Conservation (phyloP, 2,888 invertebrate genomes). For the Listrodromus nycthemerus region DNA sequence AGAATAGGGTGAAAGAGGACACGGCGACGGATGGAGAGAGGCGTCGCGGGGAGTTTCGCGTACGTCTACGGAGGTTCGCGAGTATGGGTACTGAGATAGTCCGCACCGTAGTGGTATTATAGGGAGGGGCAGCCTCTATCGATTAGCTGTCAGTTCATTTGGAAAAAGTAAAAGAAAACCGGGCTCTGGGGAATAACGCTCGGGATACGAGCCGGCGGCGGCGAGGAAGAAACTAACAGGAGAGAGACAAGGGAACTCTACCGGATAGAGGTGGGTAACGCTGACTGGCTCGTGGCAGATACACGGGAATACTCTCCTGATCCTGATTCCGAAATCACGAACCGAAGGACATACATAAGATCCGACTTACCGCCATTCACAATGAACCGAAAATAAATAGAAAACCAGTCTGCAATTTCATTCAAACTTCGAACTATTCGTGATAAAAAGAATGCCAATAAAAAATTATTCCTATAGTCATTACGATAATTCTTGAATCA, state of each 20-base stretch:
- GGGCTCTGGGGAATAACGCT: conserved; percentile 78
- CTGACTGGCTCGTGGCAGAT: conserved; percentile 80
- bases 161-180: conserved; percentile 83
- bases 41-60: not conserved
- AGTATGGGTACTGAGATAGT: conserved; percentile 17
- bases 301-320: conserved; percentile 82
- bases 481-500: too few relatives aligned
- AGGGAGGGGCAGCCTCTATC: conserved; percentile 75
- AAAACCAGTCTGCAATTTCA: too few relatives aligned
- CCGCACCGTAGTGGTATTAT: conserved; percentile 21
- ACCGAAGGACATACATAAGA: not conserved
- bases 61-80: not conserved
- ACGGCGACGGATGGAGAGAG: not conserved
- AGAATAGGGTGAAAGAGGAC: conserved; percentile 2
- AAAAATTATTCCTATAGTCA: too few relatives aligned
- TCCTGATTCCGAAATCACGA: conserved; percentile 70
- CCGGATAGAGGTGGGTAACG: conserved; percentile 40
- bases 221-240: conserved; percentile 25
- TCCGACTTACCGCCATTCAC: conserved; percentile 8
- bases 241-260: conserved; percentile 17
- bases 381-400: not conserved
- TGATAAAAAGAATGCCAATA: too few relatives aligned
- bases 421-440: not conserved
- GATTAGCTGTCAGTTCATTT: conserved; percentile 83
- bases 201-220: conserved; percentile 66